Evolutionary conservation across 2,888 invertebrate species (phyloP), one percentile per base, ranked within the genome.

Genomic region (Autographa gamma): DNA sequence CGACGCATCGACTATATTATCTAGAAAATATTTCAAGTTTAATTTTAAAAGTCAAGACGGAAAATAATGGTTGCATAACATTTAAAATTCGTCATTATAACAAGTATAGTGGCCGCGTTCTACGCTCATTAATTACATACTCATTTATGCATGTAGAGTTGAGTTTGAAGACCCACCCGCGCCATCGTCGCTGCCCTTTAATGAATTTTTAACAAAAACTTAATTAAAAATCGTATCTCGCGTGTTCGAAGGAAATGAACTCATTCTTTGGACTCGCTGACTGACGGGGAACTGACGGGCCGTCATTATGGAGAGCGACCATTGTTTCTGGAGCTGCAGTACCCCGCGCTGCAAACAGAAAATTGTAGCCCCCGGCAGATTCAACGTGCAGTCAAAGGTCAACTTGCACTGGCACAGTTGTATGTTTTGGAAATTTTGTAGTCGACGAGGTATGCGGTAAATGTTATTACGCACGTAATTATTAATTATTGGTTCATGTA

Each of bases 121-220:
- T 86, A 88, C 86, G 89, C 89, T 94, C 93, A 93, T 95, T 94
- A 95, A 94, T 94, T 92, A 92, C 88, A 85, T 89, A 91, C 90
- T 91, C 91, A 92, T 93, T 93, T 92, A 93, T 92, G 93, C 92
- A 92, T 92, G 88, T 89, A 90, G 88, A 88, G 77, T 69, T 77
- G 85, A 84, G 89, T 80, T 86, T 85, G 84, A 87, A 90, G 87
- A 90, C 86, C 86, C 89, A 88, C 88, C 87, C 89, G 87, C 87
- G 87, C 86, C 90, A 88, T 86, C 90, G 89, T 91, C 90, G 91
- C 87, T 86, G 92, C 89, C 90, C 88, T 91, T 92, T 94, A 94
- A 95, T 95, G 94, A 93, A 92, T 94, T 95, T 95, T 93, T 92
- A 95, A 94, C 95, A 95, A 95, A 95, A 95, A 95, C 95, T 94